Evolutionary conservation across 2,113 vertebrate genomes (phyloP), one percentile per base, ranked within the genome.

Genomic region (Ciconia stormi): DNA sequence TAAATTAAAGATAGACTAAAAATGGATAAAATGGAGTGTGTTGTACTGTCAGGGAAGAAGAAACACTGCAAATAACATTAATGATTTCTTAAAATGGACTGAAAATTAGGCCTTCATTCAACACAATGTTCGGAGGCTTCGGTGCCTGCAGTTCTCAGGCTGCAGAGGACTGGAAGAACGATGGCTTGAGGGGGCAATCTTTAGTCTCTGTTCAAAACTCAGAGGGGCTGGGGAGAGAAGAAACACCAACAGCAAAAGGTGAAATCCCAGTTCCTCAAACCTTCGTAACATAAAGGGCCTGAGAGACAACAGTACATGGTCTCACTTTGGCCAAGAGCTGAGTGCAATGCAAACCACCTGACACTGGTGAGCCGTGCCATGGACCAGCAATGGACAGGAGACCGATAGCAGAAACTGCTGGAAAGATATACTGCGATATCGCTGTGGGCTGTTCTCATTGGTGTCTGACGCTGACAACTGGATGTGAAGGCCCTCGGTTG

Each of bases 361-460:
- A 16, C 16, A n/a, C 34, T 30, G 25, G 38, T 86, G 52, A 86
- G 22, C 38, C 0, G 1, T 38, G 30, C 14, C 17, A 7, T 5
- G 13, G 25, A n/a, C 26, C 40, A 77, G n/a, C n/a, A 47, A 18
- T 1, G 19, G 27, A 40, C 21, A 58, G n/a, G 23, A 74, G 32
- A 63, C 8, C 0, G 0, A 16, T 2, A 34, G 11, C 2, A 1
- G 30, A 42, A 83, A 52, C 26, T 30, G 8, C 21, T 53, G 52
- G 16, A 53, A 34, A 40, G 30, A 11, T 50, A 16, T 2, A 18
- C 10, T 1, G 2, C 1, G 3, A 0, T 17, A 4, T n/a, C 1
- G 3, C 47, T 11, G 16, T 49, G 58, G n/a, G 40, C 26, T 91
- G 14, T 47, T 72, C 18, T 72, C 13, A 2, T 13, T 34, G 22